Evolutionary conservation across 1,140 invertebrate species (phyloP), one percentile per base, ranked within the genome.

Genomic region (Brachionus koreanus): DNA sequence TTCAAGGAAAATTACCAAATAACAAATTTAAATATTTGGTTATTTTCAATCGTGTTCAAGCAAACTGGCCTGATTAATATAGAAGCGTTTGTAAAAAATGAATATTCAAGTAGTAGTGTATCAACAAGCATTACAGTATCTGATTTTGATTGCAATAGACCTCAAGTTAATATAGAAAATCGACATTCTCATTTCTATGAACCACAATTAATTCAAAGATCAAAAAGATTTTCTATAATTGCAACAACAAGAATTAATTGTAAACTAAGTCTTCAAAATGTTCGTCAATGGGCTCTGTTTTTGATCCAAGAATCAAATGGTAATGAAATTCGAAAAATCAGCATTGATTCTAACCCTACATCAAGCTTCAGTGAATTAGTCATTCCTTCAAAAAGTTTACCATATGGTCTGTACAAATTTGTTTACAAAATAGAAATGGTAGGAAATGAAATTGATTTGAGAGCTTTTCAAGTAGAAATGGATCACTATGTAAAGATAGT

Each of bases 401-500:
- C 29, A 9, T 79, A 37, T 35, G 76, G 76, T 61, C 33, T 79
- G 13, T 79, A 79, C 35, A 57, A 65, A 61, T 79, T 79, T 65
- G 23, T 43, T 5, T 61, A 25, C 23, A 61, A 35, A 61, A 49
- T 61, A 3, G 19, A 79, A 79, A 79, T 79, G 76, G 23, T 33
- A 16, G 49, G 57, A 25, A 16, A 12, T 6, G 13, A 19, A 4
- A 74, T 13, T 46, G 33, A 79, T 43, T 61, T 65, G 35, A 42
- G 6, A 9, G 46, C 76, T 2, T 57, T 65, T 65, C 49, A 61
- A 43, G 33, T 65, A n/a, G 23, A 79, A 35, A 33, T 42, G 23
- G 49, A 79, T 37, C 37, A 37, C 16, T 79, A 61, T 65, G 76
- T 79, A 1, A 79, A 61, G n/a, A 79, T 79, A 42, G n/a, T 79